Evolutionary conservation across 2,888 invertebrate species (phyloP), one percentile per base, ranked within the genome.

Genomic region (Cancer borealis): DNA sequence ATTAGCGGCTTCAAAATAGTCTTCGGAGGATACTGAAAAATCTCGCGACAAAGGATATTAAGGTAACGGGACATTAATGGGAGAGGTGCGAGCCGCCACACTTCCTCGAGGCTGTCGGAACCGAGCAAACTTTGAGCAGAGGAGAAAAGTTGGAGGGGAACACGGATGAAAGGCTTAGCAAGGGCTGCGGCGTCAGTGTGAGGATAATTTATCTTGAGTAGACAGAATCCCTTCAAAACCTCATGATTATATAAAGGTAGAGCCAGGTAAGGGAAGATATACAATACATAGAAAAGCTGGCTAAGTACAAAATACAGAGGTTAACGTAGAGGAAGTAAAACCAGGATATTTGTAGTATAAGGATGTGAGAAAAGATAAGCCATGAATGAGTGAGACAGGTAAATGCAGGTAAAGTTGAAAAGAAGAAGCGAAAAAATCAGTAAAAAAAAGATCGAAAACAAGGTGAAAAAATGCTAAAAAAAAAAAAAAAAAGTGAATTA

Each of bases 111-210:
- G n/a, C 66, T 66, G n/a, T 66, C 66, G 21, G n/a, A 21, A 66
- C 66, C 66, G n/a, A 66, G 66, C 66, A 79, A 79, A 79, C 79
- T 79, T 79, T 79, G 30, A 30, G 30, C 79, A 12, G 79, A 79
- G 30, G 79, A 79, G 79, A 79, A 79, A 79, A 79, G 79, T 79
- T 79, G 79, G 79, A 79, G 79, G 30, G 30, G 79, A 79, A 30
- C 79, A 79, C 26, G 79, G 79, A 26, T 10, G 26, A 30, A 30
- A 79, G 79, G 79, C 79, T 79, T 79, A 79, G 30, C 79, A 66
- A 5, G 79, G 79, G 26, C 79, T 30, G 26, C 6, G 79, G 79
- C 30, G 79, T 79, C 30, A 79, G 79, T 26, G 79, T 12, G 79
- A 30, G 79, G 79, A 79, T 79, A 79, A 79, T 79, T 79, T 79